Conservation (phyloP, 2,113 vertebrate species). For the Poeciliopsis prolifica region DNA sequence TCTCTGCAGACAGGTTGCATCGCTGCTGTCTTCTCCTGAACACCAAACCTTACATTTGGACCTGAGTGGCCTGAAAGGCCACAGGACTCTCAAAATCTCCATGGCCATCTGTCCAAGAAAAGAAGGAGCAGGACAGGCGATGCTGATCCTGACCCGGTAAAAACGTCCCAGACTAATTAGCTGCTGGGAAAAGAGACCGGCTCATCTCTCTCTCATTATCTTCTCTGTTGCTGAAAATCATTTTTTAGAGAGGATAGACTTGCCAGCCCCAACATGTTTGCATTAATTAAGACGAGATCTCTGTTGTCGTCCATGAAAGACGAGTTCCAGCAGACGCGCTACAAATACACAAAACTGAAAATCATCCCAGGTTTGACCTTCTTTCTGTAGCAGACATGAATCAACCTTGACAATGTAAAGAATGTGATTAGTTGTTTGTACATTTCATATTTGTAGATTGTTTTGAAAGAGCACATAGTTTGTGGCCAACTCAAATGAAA, state of each 20-base stretch:
- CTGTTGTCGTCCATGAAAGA: too few relatives aligned
- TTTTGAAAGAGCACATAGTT: not conserved
- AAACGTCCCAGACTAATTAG: constrained; percentile 8
- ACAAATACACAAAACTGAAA: too few relatives aligned
- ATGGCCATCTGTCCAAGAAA: constrained; percentile 7
- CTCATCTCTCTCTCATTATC: constrained; percentile 14
- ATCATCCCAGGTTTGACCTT: too few relatives aligned
- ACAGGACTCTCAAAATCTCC: constrained; percentile 18
- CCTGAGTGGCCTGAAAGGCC: constrained; percentile 11
- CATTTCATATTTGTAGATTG: too few relatives aligned
- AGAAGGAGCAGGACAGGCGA: constrained; percentile 10
- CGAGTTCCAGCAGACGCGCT: too few relatives aligned
- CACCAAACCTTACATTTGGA: constrained; percentile 4
- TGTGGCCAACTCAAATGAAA: not conserved
- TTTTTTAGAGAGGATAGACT: not conserved
- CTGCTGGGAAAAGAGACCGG: constrained; percentile 17
- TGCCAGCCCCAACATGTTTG: not conserved
- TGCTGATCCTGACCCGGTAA: constrained; percentile 3
- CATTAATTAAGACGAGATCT: not conserved
- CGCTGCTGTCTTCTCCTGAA: constrained; percentile 3
- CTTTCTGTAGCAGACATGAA: too few relatives aligned
- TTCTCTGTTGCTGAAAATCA: constrained; percentile 3
- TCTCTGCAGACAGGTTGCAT: not conserved
- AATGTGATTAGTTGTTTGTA: too few relatives aligned
- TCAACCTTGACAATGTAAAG: too few relatives aligned